Conservation (phyloP, 2,113 vertebrate species). For the Pelobates fuscus region DNA sequence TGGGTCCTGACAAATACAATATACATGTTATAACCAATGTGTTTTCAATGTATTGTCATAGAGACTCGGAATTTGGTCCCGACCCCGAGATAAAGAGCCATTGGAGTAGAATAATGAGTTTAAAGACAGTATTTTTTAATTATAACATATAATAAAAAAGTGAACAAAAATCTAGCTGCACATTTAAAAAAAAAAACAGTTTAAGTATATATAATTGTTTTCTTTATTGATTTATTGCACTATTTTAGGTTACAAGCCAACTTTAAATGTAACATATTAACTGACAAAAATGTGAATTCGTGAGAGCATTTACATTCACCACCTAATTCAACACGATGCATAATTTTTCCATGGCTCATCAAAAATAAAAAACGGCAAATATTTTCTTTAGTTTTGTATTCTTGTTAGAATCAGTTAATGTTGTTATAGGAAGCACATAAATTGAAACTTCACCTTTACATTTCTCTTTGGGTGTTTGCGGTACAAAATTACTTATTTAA, state of each 20-base stretch:
- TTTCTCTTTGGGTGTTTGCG: not conserved
- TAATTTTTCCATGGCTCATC: no score
- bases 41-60: no score
- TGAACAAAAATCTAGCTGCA: no score
- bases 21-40: no score
- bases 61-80: no score
- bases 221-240: not conserved
- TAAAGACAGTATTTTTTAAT: no score
- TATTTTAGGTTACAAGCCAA: not conserved
- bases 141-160: no score
- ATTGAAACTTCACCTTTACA: not conserved
- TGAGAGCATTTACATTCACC: not conserved
- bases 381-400: conserved; percentile 27
- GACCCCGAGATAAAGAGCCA: no score
- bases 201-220: no score
- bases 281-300: not conserved
- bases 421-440: not conserved
- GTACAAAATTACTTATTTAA: conserved; percentile 41
- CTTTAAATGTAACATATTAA: not conserved
- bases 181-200: no score
- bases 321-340: not conserved
- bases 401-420: conserved; percentile 31
- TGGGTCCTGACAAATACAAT: no score
- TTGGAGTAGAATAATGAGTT: no score
- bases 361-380: conserved; percentile 20